These are phyloP conservation scores for Psammodynastes pulverulentus DNA, from an alignment of 2,113 vertebrate species.

Conservation along the genomic window DNA sequence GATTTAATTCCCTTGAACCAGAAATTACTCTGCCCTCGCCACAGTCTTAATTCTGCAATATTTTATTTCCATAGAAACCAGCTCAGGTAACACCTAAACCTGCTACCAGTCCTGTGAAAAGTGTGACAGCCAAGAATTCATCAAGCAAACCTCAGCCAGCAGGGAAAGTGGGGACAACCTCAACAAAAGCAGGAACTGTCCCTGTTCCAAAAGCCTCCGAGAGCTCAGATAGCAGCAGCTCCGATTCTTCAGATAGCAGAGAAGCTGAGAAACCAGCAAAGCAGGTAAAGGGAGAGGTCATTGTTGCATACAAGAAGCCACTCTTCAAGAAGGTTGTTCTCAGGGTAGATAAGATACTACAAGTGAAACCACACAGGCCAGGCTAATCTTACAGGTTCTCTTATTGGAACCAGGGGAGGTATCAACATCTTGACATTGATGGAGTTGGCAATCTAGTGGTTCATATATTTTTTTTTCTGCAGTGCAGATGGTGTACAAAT, in stretches of 20 bases:
- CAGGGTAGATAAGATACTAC: neutral
- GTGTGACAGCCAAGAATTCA: neutral
- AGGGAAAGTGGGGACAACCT: conserved; percentile 5
- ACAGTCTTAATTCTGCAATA: conserved; percentile 20
- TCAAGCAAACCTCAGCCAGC: neutral
- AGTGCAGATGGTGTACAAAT: neutral
- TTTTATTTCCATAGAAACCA: conserved; percentile 23
- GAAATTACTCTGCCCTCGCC: neutral
- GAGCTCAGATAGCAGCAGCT: neutral
- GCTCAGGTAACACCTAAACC: conserved; percentile 18
- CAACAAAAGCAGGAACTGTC: neutral
- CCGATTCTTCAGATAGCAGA: neutral
- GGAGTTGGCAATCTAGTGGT: neutral
- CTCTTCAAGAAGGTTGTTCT: neutral
- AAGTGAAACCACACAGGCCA: neutral
- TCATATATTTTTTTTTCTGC: neutral
- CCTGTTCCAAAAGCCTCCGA: conserved; percentile 21
- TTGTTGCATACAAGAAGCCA: neutral
- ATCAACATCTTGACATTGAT: neutral
- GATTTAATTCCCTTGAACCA: neutral
- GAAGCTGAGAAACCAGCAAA: neutral
- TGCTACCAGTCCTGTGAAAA: neutral
- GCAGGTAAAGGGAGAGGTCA: neutral
- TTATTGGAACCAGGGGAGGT: neutral
- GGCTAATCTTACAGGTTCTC: neutral